Evolutionary conservation across 2,113 vertebrate genomes (phyloP), one percentile per base, ranked within the genome.

Genomic region (Hippocampus comes): DNA sequence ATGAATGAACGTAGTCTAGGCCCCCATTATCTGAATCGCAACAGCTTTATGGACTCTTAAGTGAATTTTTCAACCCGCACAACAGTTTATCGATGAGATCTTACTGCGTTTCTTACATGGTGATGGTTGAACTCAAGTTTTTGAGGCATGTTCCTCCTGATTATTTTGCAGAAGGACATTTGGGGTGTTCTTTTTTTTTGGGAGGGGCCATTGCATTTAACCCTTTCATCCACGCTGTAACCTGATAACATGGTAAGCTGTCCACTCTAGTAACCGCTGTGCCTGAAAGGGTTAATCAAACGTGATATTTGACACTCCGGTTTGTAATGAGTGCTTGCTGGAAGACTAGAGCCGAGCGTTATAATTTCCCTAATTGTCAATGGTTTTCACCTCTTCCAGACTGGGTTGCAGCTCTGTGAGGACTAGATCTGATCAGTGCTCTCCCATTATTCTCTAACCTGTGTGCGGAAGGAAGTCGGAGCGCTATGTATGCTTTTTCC

Each of bases 351-450:
- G 38, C 48, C 38, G 55, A 59, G 70, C 53, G 71, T 56, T 61
- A 17, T 76, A 78, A 79, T 71, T 76, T 42, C 23, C 63, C 43
- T 68, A 68, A 81, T 79, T 63, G 53, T 63, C 55, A 53, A 69
- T 67, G 41, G 75, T 81, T 77, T 65, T 38, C 73, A 73, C 60
- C 59, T 82, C 48, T 5, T 42, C 18, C 48, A 67, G 60, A 74
- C 71, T 4, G n/a, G 51, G 70, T 67, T 43, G 63, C 59, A 61
- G 55, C 71, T 72, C 64, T 78, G 68, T 23, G 23, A 78, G 67
- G 9, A 63, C 38, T 8, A 68, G 51, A 70, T 75, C 64, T 71
- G 70, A 67, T 78, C 71, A 72, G 34, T 68, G 71, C 63, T 60
- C 53, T 69, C 49, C 49, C 42, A 49, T 68, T 83, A 74, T n/a